Evolutionary conservation across 2,888 invertebrate species (phyloP), one percentile per base, ranked within the genome.

Genomic region (Dryobota labecula): DNA sequence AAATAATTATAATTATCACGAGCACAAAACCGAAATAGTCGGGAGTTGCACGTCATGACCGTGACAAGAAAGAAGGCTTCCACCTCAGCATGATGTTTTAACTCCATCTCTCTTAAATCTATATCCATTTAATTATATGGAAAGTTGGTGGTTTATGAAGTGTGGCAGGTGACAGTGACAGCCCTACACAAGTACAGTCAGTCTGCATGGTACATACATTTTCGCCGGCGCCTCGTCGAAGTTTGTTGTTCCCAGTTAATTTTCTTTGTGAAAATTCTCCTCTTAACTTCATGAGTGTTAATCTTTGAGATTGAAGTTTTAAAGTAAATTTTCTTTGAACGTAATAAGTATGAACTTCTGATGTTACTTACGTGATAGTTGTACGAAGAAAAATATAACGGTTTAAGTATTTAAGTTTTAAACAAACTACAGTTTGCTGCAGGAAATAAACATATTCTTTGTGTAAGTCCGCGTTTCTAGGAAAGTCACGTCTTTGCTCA

Each of bases 181-280:
- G 9, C 78, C 76, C 73, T 84, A 58, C 15, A 24, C 36, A 27
- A 67, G 56, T 58, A 72, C 76, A 80, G 80, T 83, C 66, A 57
- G 73, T 70, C 71, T 68, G 71, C 61, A 69, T 36, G 51, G 64
- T 78, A 82, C 81, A 79, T 75, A 85, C 73, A 86, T 80, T 77
- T 76, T 65, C 78, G 71, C 70, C 56, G 69, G 64, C 70, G 70
- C 75, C 75, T 58, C 78, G 70, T 75, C 70, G 61, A 87, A 88
- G 75, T 87, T 86, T 85, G 85, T 85, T 85, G 83, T 76, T 79
- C 77, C 27, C 51, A 85, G 84, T 84, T 86, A 86, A 87, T 87
- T 89, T 89, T 90, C 89, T 87, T 89, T 86, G 89, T 84, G 84
- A 86, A 86, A 84, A 86, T 88, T 86, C 84, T 81, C 84, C 79